A percentile compares a stretch with the other conserved stretches of the same genome.
Conservation (phyloP, 2,113 vertebrate species). For the Brienomyrus longianalis region DNA sequence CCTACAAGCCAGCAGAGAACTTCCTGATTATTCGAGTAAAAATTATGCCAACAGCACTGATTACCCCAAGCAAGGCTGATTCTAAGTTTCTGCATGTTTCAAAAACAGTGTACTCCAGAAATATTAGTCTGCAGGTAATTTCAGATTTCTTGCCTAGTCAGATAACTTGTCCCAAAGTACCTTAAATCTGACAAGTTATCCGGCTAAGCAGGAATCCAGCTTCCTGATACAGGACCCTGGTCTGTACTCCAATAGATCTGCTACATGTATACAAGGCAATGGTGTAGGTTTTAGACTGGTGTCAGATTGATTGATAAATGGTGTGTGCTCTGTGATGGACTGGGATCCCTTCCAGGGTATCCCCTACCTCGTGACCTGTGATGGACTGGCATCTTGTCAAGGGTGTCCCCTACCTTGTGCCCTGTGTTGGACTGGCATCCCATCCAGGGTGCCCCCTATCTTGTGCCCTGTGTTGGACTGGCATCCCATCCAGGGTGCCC, state of each 20-base stretch:
- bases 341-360: not conserved
- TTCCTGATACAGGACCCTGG: not conserved
- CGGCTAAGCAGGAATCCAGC: not conserved
- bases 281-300: not conserved
- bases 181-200: not conserved
- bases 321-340: not conserved
- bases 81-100: not conserved
- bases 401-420: not conserved
- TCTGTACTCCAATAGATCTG: not conserved
- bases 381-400: not conserved
- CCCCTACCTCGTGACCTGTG: not conserved
- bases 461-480: no score
- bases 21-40: not conserved
- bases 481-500: no score
- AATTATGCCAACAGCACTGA: not conserved
- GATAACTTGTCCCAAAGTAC: not conserved
- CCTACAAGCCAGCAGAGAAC: not conserved
- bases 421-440: not conserved
- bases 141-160: not conserved
- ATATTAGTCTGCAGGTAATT: not conserved
- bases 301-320: not conserved
- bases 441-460: no score
- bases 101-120: not conserved
- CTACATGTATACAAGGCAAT: not conserved
- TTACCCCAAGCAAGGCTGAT: not conserved